phyloP scores from a whole-genome alignment of 2,113 vertebrate genomes.

The Platichthys stellatus region DNA sequence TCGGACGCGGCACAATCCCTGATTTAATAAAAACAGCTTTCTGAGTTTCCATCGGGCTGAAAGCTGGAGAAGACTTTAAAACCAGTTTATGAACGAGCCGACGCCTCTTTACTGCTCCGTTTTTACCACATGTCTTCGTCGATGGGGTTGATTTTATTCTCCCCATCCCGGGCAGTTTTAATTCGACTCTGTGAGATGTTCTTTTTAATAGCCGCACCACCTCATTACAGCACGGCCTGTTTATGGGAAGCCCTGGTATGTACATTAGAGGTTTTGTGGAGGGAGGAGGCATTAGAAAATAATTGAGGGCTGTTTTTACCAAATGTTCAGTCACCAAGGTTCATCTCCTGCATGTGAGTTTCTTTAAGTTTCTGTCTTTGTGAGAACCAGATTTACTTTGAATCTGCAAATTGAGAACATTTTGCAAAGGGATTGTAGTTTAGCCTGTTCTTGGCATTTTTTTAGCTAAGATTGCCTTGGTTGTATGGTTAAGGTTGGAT shows the following conservation, averaged over 20 bases:
- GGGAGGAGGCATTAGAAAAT: conserved; percentile 10
- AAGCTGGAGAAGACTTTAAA: not conserved
- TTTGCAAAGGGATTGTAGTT: not conserved
- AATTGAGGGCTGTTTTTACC: not conserved
- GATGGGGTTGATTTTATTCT: not conserved
- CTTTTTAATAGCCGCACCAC: conserved; percentile 15
- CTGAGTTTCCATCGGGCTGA: conserved; percentile 11
- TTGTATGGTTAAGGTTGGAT: not conserved
- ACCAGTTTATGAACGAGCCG: not conserved
- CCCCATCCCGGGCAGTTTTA: conserved; percentile 14
- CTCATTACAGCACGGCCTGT: conserved; percentile 41
- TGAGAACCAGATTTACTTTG: not conserved
- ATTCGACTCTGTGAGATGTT: conserved; percentile 39
- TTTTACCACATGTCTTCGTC: conserved; percentile 13
- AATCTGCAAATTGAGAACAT: not conserved
- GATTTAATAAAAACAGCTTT: not conserved
- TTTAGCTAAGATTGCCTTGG: too few species aligned
- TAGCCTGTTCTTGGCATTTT: not conserved
- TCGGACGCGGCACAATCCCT: not conserved
- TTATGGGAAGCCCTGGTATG: conserved; percentile 55
- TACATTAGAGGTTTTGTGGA: conserved; percentile 29
- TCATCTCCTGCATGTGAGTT: not conserved
- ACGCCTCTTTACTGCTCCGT: conserved; percentile 32
- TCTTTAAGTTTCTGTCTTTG: not conserved
- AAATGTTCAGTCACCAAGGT: not conserved